phyloP scores from a whole-genome alignment of 2,113 vertebrate species.

The Bujurquina vittata region DNA sequence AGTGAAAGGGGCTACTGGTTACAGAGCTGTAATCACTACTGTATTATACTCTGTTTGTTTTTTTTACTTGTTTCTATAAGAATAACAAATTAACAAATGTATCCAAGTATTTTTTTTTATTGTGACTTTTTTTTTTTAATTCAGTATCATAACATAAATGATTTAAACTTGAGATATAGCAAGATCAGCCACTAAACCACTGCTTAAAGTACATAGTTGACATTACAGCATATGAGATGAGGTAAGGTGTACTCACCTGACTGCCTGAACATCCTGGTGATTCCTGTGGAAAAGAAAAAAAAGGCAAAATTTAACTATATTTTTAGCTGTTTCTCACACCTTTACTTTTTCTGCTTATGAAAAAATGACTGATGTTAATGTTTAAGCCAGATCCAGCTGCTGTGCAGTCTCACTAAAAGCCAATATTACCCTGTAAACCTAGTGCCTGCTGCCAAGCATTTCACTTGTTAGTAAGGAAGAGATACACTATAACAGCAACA shows the following conservation, averaged over 20 bases:
- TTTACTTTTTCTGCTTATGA: background rate
- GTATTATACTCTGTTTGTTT: background rate
- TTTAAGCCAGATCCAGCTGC: background rate
- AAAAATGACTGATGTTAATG: background rate
- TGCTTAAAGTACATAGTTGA: background rate
- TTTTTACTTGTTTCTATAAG: background rate
- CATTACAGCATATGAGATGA: background rate
- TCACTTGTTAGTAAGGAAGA: background rate
- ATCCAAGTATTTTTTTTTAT: no score
- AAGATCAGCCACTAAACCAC: background rate
- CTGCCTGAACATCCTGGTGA: constrained; percentile 72
- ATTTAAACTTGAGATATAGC: constrained; percentile 2
- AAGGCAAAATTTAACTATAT: constrained; percentile 17
- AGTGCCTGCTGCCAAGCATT: background rate
- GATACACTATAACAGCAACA: background rate
- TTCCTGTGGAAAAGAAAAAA: constrained; percentile 59
- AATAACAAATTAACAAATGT: background rate
- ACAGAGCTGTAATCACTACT: background rate
- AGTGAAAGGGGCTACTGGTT: constrained; percentile 26
- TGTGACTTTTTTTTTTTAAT: background rate
- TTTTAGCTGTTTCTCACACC: background rate
- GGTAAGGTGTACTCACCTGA: constrained; percentile 53
- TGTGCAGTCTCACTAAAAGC: background rate
- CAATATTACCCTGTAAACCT: background rate
- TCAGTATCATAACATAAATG: background rate